phyloP scores from a whole-genome alignment of 2,888 invertebrate species.

The Noctua pronuba region DNA sequence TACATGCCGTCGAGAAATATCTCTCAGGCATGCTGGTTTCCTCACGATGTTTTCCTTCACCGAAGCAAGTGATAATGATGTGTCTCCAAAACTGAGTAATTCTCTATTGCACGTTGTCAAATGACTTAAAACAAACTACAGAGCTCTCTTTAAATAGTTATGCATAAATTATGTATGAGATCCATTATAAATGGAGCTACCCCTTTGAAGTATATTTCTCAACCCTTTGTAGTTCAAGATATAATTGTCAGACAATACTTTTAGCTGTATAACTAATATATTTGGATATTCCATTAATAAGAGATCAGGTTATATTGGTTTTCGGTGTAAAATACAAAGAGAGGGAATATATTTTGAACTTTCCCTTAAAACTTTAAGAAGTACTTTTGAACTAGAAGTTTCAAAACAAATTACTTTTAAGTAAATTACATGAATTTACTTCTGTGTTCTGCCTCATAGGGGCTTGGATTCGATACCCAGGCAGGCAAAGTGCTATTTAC shows the following conservation, averaged over 20 bases:
- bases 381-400: constrained; percentile 25
- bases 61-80: too few species aligned
- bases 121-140: constrained; percentile 4
- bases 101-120: neutral
- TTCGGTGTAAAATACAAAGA: fast-evolving
- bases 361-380: constrained; percentile 10
- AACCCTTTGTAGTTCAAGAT: constrained; percentile 1
- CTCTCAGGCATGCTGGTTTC: too few species aligned
- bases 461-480: neutral
- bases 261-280: neutral
- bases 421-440: constrained; percentile 11
- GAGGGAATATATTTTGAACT: constrained; percentile 2
- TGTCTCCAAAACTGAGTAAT: neutral
- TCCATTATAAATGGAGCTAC: constrained; percentile 21
- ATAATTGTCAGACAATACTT: neutral
- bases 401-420: neutral
- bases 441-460: neutral
- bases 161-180: neutral
- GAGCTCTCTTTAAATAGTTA: constrained; percentile 1
- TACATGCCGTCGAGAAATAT: too few species aligned
- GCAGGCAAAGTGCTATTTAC: too few species aligned
- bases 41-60: too few species aligned
- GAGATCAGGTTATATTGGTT: neutral
- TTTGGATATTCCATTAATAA: constrained; percentile 8
- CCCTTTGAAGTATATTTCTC: constrained; percentile 1